Base-by-base conservation (phyloP, 2,113 vertebrate genomes). In the Syngnathus typhle region DNA sequence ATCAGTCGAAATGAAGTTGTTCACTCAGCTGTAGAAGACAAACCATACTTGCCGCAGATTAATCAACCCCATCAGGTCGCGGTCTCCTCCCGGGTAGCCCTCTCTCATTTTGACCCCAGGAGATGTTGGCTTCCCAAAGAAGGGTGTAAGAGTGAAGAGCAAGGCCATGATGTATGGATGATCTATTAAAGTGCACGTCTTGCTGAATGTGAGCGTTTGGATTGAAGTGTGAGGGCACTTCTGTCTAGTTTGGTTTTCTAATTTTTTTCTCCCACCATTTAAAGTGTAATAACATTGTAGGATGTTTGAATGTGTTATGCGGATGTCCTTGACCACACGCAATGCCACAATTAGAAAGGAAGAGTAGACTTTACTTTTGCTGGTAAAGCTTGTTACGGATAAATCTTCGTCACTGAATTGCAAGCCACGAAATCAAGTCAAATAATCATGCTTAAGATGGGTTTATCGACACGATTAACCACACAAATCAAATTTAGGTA, bases 1-100 rank as follows among this genome's bases (percentile, higher is more conserved):
- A 96, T 98, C 96, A 95, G 92, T 88, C 85, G 93, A 94, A 98
- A 99, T 99, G 95, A 98, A 96, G 93, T 96, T 98, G 95, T 92
- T 97, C 95, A 98, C 86, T 94, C 94, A 94, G 91, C 94, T 97
- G 96, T 91, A 94, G 94, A 99, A 96, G 96, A 98, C 94, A 93
- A 94, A 98, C 92, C 93, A 92, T 79, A 91, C 89, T 91, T 90
- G 90, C 91, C 77, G 90, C 78, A 88, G 92, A 96, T 98, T 95
- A 94, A 97, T 98, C 94, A 94, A 91, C 91, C 89, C 92, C 91
- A 92, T 92, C 91, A 90, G 89, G 91, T 60, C 85, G 74, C 89
- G 60, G 71, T 32, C 71, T 68, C 51, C 65, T 55, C 88, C 89
- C 79, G 80, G 85, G 87, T 89, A 89, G 88, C 64, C 63, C 75